Conservation (phyloP, 2,797 vertebrate genomes). For the Lates japonicus region DNA sequence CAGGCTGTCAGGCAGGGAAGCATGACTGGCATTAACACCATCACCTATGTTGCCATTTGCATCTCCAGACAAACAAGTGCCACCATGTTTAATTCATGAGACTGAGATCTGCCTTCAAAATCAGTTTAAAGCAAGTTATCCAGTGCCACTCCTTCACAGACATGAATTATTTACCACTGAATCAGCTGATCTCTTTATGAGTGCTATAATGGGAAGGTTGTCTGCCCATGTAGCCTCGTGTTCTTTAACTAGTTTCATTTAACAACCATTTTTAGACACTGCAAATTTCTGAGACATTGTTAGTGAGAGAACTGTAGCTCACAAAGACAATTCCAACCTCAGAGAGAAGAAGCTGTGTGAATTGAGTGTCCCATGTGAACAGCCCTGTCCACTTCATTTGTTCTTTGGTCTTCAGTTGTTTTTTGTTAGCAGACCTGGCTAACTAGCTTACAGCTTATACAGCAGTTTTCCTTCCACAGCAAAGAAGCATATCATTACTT, state of each 20-base stretch:
- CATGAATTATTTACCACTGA: constrained; percentile 22
- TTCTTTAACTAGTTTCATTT: background rate
- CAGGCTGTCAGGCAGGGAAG: constrained; percentile 36
- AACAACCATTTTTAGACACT: background rate
- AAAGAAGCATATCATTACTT: background rate
- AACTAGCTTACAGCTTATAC: background rate
- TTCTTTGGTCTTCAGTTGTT: no score
- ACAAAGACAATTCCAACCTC: background rate
- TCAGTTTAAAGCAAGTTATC: constrained; percentile 39
- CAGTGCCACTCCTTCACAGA: constrained; percentile 5
- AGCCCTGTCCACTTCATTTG: background rate
- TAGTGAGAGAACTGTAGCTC: background rate
- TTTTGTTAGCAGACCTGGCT: no score
- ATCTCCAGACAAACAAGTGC: constrained; percentile 66
- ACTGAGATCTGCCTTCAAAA: constrained; percentile 42
- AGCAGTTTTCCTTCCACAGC: background rate
- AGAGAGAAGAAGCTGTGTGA: background rate
- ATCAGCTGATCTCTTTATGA: constrained; percentile 17
- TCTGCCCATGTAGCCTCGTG: background rate
- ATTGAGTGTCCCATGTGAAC: background rate
- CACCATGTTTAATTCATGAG: constrained; percentile 71
- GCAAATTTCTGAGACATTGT: background rate
- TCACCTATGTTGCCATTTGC: constrained; percentile 64
- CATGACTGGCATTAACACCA: constrained; percentile 56
- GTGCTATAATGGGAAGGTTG: constrained; percentile 9